Base-by-base conservation (phyloP, 2,888 invertebrate species). In the Clepsis dumicolana region DNA sequence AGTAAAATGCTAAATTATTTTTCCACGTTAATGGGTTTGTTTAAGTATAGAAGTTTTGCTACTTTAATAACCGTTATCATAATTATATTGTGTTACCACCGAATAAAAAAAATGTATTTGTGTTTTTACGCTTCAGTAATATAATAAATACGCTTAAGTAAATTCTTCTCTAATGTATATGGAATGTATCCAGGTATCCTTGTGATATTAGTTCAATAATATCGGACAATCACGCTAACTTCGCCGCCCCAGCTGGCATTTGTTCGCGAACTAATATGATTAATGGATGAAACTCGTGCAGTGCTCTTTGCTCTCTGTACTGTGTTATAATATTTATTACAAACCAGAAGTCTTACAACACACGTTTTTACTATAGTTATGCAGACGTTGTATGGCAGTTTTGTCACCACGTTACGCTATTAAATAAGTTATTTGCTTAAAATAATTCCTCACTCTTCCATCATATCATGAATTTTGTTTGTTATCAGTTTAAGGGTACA, bases 231-330 rank as follows among this genome's bases (percentile, higher is more conserved):
- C 77, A 78, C 77, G 78, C 79, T 75, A 85, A 86, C 78, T 82
- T 80, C 74, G 64, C 75, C 64, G 71, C 68, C 77, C 76, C 84
- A 85, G 78, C 83, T 81, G 86, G 80, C 80, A 84, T 84, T 84
- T 84, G 84, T 86, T 83, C 78, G 74, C 69, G 74, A 86, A 87
- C 86, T 86, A 84, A 82, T 76, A 83, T 87, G 88, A 88, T 87
- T 87, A 86, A 88, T 88, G 83, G 81, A 72, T 74, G 73, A 74
- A 83, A 85, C 82, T 84, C 80, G 78, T 80, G 77, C 83, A 80
- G 62, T 70, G 74, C 80, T 77, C 78, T 83, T 80, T 83, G 87
- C 80, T 84, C 81, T 80, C 78, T 83, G 79, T 77, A 78, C 77
- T 72, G 71, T 41, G 50, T 75, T 80, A 74, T 78, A 75, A 78